Base-by-base conservation (phyloP, 2,888 invertebrate species). In the Parascotia fuliginaria region DNA sequence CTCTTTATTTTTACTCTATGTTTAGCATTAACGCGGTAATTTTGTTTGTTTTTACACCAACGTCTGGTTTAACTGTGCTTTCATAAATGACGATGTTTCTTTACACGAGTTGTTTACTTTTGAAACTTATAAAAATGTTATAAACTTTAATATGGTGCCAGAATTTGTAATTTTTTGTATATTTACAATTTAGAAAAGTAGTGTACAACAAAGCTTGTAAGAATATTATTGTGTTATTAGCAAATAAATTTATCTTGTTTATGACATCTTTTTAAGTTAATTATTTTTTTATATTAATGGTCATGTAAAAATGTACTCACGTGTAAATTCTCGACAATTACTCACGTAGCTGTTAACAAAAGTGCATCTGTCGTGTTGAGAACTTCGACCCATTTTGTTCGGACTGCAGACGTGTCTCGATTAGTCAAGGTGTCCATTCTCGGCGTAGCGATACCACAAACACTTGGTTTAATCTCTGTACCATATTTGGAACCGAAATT, bases 381-480 rank as follows among this genome's bases (percentile, higher is more conserved):
- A 66, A 70, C 74, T 75, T 64, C 72, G 77, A 73, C 79, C 82
- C 73, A 79, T 81, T 79, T 81, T 72, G 65, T 73, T 64, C 73
- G 71, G 40, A 34, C 14, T 29, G 24, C 16, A 6, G 66, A 75
- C 77, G 75, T 77, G 75, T 71, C 55, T 66, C 79, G 80, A 90
- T 91, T 91, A 90, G 89, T 90, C 86, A 88, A 85, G 88, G 84
- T 82, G 73, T 75, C 85, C 85, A 83, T 87, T 84, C 83, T 73
- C 72, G 80, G 71, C 67, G 62, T 65, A 68, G 83, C 80, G 77
- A 87, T 82, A 85, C 79, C 65, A 65, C 70, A 74, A 76, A 74
- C 85, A 79, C 80, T 81, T 71, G 72, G 77, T 81, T 77, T 83
- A 83, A 89, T 88, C 84, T 83, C 68, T 65, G 69, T 67, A 58